Evolutionary conservation across 1,140 invertebrate species (phyloP).

Genomic region (Drosophila persimilis): DNA sequence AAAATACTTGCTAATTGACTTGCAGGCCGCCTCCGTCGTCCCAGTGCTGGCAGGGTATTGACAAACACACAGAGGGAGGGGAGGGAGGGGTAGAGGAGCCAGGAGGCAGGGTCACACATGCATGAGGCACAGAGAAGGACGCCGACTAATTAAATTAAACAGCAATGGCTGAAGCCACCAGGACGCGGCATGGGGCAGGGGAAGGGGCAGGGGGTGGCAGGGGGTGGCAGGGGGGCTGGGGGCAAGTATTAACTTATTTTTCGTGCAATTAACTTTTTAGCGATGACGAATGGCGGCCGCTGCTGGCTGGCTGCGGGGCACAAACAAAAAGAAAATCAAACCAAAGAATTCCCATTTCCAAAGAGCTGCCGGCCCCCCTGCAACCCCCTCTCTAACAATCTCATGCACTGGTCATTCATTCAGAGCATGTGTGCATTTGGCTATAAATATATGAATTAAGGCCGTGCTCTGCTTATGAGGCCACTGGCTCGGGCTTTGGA

Average conservation of each 20-base stretch:
- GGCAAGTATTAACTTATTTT: slow-evolving; percentile 75
- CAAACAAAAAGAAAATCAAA: slow-evolving; percentile 77
- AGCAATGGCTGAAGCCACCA: slow-evolving; percentile 62
- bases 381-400: too few relatives aligned
- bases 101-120: background rate
- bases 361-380: too few relatives aligned
- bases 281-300: slow-evolving; percentile 34
- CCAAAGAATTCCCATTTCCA: slow-evolving; percentile 77
- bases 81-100: too few relatives aligned
- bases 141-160: slow-evolving; percentile 77
- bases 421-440: too few relatives aligned
- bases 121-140: slow-evolving; percentile 34
- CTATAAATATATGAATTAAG: too few relatives aligned
- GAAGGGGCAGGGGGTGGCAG: slow-evolving; percentile 11
- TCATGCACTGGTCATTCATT: too few relatives aligned
- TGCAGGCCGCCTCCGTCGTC: slow-evolving; percentile 42
- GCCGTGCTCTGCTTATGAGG: too few relatives aligned
- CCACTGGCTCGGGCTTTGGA: background rate
- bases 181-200: background rate
- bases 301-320: slow-evolving; percentile 12
- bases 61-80: background rate
- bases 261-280: slow-evolving; percentile 82
- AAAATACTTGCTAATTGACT: slow-evolving; percentile 81
- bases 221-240: too few relatives aligned
- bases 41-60: too few relatives aligned